Evolutionary conservation across 2,888 invertebrate genomes (phyloP).

Genomic region (Plagodis pulveraria): DNA sequence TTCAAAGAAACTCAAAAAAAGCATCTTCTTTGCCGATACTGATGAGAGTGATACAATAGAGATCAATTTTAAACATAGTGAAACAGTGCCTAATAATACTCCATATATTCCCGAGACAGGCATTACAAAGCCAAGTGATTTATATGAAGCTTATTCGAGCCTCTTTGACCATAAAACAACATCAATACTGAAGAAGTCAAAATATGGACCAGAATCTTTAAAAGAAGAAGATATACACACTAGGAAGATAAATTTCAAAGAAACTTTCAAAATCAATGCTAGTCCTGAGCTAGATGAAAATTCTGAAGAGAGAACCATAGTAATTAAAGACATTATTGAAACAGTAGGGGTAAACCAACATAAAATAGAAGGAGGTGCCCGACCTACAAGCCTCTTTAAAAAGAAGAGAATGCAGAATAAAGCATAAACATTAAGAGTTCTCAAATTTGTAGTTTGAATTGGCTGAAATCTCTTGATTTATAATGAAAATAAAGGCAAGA

Average conservation of each 20-base stretch:
- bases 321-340: conserved; percentile 68
- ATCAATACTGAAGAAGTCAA: conserved; percentile 74
- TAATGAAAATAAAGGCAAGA: too few species aligned
- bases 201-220: conserved; percentile 44
- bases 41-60: conserved; percentile 67
- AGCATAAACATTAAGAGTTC: conserved; percentile 10
- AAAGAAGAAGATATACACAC: conserved; percentile 14
- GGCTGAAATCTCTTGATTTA: too few species aligned
- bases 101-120: conserved; percentile 58
- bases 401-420: conserved; percentile 67
- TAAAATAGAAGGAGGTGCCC: conserved; percentile 44
- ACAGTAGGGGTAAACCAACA: conserved; percentile 44
- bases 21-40: conserved; percentile 73
- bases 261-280: conserved; percentile 4
- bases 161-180: conserved; percentile 55
- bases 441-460: too few species aligned
- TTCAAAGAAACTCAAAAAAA: conserved; percentile 48
- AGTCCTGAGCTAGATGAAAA: conserved; percentile 17
- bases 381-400: conserved; percentile 74
- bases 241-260: conserved; percentile 15
- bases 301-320: conserved; percentile 49
- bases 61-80: conserved; percentile 67
- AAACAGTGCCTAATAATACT: conserved; percentile 47
- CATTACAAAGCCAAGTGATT: conserved; percentile 74
- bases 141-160: conserved; percentile 63